Evolutionary conservation across 2,888 invertebrate genomes (phyloP).

Genomic region (Pimpla rufipes): DNA sequence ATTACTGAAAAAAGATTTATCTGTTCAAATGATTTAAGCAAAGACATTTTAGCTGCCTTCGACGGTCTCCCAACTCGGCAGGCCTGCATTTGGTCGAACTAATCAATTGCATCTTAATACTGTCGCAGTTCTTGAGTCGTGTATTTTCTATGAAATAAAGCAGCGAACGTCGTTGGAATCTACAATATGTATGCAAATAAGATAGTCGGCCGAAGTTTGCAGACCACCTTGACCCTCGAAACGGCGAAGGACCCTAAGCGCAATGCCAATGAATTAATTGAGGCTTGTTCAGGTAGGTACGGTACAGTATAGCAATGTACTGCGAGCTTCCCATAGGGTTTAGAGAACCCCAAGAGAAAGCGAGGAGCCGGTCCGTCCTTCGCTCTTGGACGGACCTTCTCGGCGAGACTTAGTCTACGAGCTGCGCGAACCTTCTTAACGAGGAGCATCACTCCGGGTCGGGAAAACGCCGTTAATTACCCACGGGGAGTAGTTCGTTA

Average conservation of each 20-base stretch:
- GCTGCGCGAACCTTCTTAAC: conserved; percentile 79
- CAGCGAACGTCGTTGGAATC: background rate
- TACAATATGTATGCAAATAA: conserved; percentile 47
- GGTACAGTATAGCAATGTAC: conserved; percentile 16
- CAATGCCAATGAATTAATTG: conserved; percentile 66
- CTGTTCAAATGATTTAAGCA: no score
- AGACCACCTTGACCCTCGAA: conserved; percentile 53
- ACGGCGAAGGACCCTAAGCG: conserved; percentile 42
- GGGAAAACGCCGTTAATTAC: conserved; percentile 84
- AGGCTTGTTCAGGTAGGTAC: conserved; percentile 62
- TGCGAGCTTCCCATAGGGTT: conserved; percentile 29
- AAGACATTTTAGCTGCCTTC: no score
- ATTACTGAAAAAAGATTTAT: no score
- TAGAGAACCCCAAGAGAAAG: conserved; percentile 44
- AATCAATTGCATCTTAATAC: background rate
- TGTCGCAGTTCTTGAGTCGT: background rate
- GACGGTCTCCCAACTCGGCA: no score
- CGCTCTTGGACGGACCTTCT: conserved; percentile 62
- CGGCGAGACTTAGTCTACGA: conserved; percentile 71
- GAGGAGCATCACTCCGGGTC: conserved; percentile 83
- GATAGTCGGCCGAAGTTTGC: conserved; percentile 57
- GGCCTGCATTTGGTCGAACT: no score
- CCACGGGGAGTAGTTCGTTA: conserved; percentile 80
- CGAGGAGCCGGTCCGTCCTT: conserved; percentile 52
- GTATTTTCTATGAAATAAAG: background rate